Base-by-base conservation (phyloP, 2,888 invertebrate genomes). In the Cataglyphis altisquamis region DNA sequence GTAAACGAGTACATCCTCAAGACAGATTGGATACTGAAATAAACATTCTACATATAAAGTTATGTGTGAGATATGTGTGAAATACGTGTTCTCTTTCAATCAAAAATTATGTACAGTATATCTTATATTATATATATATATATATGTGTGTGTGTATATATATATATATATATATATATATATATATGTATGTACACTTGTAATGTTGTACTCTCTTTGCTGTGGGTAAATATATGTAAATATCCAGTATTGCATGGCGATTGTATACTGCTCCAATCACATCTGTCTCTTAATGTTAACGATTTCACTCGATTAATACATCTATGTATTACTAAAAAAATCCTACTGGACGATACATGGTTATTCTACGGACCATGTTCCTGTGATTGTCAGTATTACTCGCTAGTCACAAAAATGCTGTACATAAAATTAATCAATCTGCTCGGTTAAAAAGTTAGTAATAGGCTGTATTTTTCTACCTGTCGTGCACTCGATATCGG, bases 401-500 rank as follows among this genome's bases (percentile, higher is more conserved):
- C 91, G 91, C 93, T 94, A 94, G 94, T 94, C 94, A 94, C 94
- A 94, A 93, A 94, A 93, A 94, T 94, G 92, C 93, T 94, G 92
- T 93, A 94, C 93, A 94, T 90, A 91, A 89, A 91, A 91, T 92
- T 91, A 93, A 91, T 90, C 91, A 90, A 88, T 89, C 87, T 85
- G 88, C 90, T 90, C 89, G 89, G 90, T 91, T 91, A 91, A 88
- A 91, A 64, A 91, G 92, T 93, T 92, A 94, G 92, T 92, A 52
- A 52, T 52, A 88, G 87, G 90, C 85, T 60, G 89, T 85, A 75
- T 88, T 95, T 95, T 90, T 95, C 94, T 96, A 96, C 97, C 96
- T 96, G 95, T 95, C 88, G 96, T 96, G 95, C 97, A 97, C 93
- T 97, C 97, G 91, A 96, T 95, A 91, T 97, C 96, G 55, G 97